Conservation (phyloP, 1,140 invertebrate species). For the Procambarus clarkii region DNA sequence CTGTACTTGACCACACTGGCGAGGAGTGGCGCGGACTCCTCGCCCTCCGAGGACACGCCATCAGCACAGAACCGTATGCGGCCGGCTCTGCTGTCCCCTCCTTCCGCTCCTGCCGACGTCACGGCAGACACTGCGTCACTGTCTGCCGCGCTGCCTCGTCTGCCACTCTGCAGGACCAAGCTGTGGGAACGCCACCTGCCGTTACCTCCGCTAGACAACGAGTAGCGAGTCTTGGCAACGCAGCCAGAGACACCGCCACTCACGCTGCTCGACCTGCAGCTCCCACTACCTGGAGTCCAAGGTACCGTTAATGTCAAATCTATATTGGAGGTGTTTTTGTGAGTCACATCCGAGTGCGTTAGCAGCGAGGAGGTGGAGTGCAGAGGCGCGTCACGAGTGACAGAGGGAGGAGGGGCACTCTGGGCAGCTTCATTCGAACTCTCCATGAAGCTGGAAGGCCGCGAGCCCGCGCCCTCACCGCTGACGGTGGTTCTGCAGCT, state of each 20-base stretch:
- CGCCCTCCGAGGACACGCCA: slow-evolving; percentile 17
- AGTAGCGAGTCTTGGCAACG: background rate
- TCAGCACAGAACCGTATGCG: slow-evolving; percentile 33
- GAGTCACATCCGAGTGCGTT: background rate
- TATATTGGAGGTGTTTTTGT: background rate
- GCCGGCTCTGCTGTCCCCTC: slow-evolving; percentile 6
- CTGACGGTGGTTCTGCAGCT: slow-evolving; percentile 44
- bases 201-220: background rate
- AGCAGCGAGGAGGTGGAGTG: background rate
- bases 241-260: background rate
- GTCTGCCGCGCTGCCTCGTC: slow-evolving; percentile 32
- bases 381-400: background rate
- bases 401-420: background rate
- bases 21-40: slow-evolving; percentile 55
- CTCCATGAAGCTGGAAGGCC: slow-evolving; percentile 50
- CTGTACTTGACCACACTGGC: slow-evolving; percentile 53
- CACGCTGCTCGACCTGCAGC: background rate
- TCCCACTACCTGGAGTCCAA: background rate
- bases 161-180: background rate
- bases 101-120: background rate
- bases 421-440: background rate
- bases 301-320: slow-evolving; percentile 2
- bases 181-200: slow-evolving; percentile 40
- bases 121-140: background rate
- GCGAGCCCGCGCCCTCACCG: slow-evolving; percentile 17